Base-by-base conservation (phyloP, 2,113 vertebrate genomes). In the Ctenomys sociabilis region DNA sequence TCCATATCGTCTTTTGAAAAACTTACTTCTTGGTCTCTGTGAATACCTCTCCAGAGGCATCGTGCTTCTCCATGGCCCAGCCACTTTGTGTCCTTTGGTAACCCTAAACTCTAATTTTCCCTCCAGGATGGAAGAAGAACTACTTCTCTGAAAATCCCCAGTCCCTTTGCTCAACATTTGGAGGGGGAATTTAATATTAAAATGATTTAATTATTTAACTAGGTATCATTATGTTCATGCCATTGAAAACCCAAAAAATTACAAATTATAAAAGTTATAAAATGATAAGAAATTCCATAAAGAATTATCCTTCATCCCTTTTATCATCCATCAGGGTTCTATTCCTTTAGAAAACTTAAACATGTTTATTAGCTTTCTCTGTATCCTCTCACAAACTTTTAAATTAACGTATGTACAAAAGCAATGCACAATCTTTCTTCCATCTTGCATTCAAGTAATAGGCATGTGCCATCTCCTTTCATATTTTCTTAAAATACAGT, bases 171-270 rank as follows among this genome's bases (percentile, higher is more conserved):
- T 90, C 54, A 54, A 30, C 26, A 21, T 81, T 83, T 66, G 6
- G 32, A 35, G 8, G 28, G 1, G 7, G 24, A 35, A 9, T 22
- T 11, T 78, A 64, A 61, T 66, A 28, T 63, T 45, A 57, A 64
- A 86, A 70, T 89, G 21, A 85, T 61, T 91, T 52, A 89, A 75
- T 85, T 82, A 77, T 73, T 49, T 92, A 26, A 61, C 12, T 52
- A 40, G 3, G n/a, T 24, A 45, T 45, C 59, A 19, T 45, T 59
- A 21, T 19, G 13, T 28, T 84, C 21, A 66, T 9, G 13, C 80
- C 1, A 10, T 59, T 90, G 12, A 73, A 93, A 94, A 85, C 40
- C 35, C 6, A 84, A 78, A 59, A n/a, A 37, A 2, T 26, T 5
- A 59, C n/a, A 90, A 70, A 10, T 32, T 40, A 13, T 32, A 30